Evolutionary conservation across 2,888 invertebrate species (phyloP).

Genomic region (Drosophila leonis): DNA sequence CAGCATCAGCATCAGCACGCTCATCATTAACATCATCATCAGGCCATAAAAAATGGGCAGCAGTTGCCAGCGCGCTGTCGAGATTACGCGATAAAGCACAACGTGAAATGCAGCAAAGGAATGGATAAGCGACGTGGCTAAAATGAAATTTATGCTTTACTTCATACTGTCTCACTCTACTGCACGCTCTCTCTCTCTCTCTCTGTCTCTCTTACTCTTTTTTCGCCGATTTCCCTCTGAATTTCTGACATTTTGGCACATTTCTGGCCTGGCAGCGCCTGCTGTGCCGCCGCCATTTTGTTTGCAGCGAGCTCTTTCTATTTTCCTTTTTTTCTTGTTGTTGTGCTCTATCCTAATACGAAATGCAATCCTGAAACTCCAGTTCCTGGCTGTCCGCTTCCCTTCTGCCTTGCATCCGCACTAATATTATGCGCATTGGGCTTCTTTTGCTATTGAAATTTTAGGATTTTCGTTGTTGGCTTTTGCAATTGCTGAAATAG

Average conservation of each 20-base stretch:
- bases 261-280: constrained; percentile 43
- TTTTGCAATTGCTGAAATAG: constrained; percentile 43
- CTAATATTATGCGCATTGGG: constrained; percentile 70
- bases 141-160: constrained; percentile 63
- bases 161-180: constrained; percentile 10
- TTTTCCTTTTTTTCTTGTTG: constrained; percentile 7
- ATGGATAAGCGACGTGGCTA: constrained; percentile 68
- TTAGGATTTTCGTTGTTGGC: constrained; percentile 50
- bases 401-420: constrained; percentile 7
- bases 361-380: constrained; percentile 60
- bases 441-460: constrained; percentile 72
- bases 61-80: constrained; percentile 59
- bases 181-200: not conserved
- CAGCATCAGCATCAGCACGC: constrained; percentile 26
- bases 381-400: constrained; percentile 2
- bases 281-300: constrained; percentile 66
- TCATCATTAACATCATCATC: constrained; percentile 76
- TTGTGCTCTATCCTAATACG: constrained; percentile 52
- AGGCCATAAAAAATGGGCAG: constrained; percentile 45
- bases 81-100: constrained; percentile 75
- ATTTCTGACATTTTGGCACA: constrained; percentile 49
- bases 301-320: constrained; percentile 49
- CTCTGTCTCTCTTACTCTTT: not conserved
- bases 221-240: constrained; percentile 11
- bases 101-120: constrained; percentile 58